phyloP scores from a whole-genome alignment of 2,797 vertebrate species.

The Poeciliopsis infans region DNA sequence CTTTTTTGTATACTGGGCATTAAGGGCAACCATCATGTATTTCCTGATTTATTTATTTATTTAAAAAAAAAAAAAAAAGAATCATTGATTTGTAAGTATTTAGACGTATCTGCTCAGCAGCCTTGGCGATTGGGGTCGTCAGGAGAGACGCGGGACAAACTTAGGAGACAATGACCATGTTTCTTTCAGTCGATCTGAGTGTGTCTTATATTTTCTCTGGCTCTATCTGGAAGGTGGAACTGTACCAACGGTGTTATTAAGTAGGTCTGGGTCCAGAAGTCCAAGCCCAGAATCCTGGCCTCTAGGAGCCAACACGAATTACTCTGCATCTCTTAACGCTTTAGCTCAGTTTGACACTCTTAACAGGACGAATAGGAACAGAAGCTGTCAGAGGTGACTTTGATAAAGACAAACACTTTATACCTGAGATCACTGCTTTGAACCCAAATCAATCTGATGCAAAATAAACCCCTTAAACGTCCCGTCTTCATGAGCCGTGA shows the following conservation, averaged over 20 bases:
- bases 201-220: slow-evolving; percentile 50
- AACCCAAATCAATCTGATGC: background rate
- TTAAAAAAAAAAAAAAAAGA: no score
- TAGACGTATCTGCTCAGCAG: background rate
- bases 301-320: slow-evolving; percentile 49
- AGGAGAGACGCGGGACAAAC: background rate
- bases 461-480: background rate
- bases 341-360: slow-evolving; percentile 38
- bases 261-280: slow-evolving; percentile 54
- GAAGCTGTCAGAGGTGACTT: slow-evolving; percentile 22
- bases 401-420: slow-evolving; percentile 9
- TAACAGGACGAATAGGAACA: slow-evolving; percentile 34
- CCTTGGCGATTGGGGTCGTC: background rate
- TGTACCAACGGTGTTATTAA: slow-evolving; percentile 75
- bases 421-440: background rate
- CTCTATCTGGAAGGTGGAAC: slow-evolving; percentile 62
- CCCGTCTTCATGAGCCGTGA: background rate
- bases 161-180: background rate
- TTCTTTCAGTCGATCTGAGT: slow-evolving; percentile 13
- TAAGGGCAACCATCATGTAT: background rate
- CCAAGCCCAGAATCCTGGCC: slow-evolving; percentile 36
- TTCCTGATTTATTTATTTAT: background rate
- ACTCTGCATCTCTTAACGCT: background rate
- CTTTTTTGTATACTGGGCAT: background rate
- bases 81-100: background rate